Evolutionary conservation across 2,113 vertebrate species (phyloP).

Genomic region (Sorex araneus): DNA sequence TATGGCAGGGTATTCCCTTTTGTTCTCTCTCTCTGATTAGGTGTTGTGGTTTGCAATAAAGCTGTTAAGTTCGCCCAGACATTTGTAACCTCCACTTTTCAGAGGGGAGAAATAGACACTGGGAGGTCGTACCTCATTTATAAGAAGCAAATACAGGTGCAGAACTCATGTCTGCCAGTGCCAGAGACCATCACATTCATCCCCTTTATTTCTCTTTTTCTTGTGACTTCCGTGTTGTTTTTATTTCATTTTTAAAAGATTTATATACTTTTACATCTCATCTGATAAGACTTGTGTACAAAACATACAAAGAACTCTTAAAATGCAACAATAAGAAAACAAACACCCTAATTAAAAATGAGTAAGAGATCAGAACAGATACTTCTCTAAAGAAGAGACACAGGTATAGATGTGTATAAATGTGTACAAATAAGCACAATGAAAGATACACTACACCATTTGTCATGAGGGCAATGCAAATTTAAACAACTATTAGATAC

Average conservation of each 20-base stretch:
- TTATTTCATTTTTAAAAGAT: background rate
- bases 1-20: too few relatives aligned
- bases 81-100: background rate
- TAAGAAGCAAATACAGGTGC: background rate
- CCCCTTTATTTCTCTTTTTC: background rate
- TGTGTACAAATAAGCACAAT: background rate
- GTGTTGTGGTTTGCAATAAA: too few relatives aligned
- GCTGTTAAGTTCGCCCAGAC: too few relatives aligned
- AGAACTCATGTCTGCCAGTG: background rate
- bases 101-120: background rate
- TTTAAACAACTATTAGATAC: background rate
- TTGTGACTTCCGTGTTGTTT: background rate
- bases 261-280: background rate
- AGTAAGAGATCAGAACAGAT: background rate
- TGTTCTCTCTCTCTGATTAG: too few relatives aligned
- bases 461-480: background rate
- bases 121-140: background rate
- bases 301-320: conserved; percentile 33
- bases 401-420: background rate
- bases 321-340: conserved; percentile 30
- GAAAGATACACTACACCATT: background rate
- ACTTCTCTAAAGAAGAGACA: background rate
- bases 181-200: background rate
- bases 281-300: background rate
- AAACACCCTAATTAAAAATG: conserved; percentile 8